phyloP scores from a whole-genome alignment of 2,113 vertebrate species.

The Gymnorhina tibicen region DNA sequence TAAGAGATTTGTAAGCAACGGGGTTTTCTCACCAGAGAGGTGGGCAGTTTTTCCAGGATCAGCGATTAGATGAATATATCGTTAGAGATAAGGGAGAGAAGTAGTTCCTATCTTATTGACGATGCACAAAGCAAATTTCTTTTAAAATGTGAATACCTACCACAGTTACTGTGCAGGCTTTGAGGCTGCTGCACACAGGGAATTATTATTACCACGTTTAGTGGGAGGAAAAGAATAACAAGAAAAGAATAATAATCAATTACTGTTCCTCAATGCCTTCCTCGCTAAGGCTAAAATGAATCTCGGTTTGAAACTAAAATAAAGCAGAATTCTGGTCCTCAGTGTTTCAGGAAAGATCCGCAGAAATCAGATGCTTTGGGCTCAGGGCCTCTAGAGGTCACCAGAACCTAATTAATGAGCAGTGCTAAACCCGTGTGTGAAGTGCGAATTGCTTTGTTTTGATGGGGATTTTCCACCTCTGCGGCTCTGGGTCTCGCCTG shows the following conservation, averaged over 20 bases:
- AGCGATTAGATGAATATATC: background rate
- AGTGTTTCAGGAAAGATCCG: background rate
- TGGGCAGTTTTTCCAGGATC: background rate
- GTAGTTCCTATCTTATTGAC: background rate
- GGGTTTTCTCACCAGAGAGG: background rate
- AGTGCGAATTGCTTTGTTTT: background rate
- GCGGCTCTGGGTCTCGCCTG: background rate
- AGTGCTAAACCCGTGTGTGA: background rate
- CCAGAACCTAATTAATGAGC: slow-evolving; percentile 19
- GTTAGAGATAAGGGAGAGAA: background rate
- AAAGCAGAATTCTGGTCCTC: background rate
- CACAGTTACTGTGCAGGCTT: background rate
- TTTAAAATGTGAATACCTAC: background rate
- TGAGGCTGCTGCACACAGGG: background rate
- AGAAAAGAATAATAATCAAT: background rate
- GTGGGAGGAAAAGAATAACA: background rate
- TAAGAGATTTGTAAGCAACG: background rate
- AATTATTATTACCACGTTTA: background rate
- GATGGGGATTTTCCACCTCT: background rate
- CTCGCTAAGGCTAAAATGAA: background rate
- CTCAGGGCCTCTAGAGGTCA: slow-evolving; percentile 63
- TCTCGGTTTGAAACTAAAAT: background rate
- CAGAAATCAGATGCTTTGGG: background rate
- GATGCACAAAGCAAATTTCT: background rate
- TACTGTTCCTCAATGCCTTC: background rate